Base-by-base conservation (phyloP, 1,140 invertebrate species). In the Myzus persicae region DNA sequence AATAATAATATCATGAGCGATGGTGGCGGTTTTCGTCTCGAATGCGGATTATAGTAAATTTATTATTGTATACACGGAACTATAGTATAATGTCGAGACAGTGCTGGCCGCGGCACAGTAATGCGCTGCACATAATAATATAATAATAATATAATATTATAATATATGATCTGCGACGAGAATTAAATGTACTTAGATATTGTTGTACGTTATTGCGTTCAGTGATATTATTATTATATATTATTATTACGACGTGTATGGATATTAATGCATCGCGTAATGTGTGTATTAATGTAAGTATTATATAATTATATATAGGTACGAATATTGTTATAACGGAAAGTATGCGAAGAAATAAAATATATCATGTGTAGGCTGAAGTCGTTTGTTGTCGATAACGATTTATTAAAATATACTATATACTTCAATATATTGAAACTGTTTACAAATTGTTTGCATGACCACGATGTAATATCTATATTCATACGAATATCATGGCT, bases 1-100 rank as follows among this genome's bases (percentile, higher is more conserved):
- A 18, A 22, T 76, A n/a, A 24, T 67, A 89, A 38, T 76, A 82
- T 76, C 24, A 91, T 44, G 76, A 91, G 44, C 51, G 59, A 81
- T 91, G 90, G 90, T 91, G n/a, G 59, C 14, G 59, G 59, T 76
- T 76, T 81, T 59, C 40, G 90, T 91, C 51, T 91, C 40, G 14
- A 76, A 91, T 42, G 42, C 18, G 59, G 59, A 91, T 91, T 91
- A 76, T 44, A 18, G 36, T 76, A 20, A 81, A 91, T 91, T 91
- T 91, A 91, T 46, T 81, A n/a, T 82, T 38, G 36, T n/a, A n/a
- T n/a, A n/a, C n/a, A 22, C 40, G 40, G 26, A 42, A 91, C 76
- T 91, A 91, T n/a, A n/a, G 4, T 48, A 48, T 51, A 51, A 36
- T n/a, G 31, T 76, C 31, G 59, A 18, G 59, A 14, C n/a, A 18